Evolutionary conservation across 2,797 vertebrate genomes (phyloP).

Genomic region (Mycteria americana): DNA sequence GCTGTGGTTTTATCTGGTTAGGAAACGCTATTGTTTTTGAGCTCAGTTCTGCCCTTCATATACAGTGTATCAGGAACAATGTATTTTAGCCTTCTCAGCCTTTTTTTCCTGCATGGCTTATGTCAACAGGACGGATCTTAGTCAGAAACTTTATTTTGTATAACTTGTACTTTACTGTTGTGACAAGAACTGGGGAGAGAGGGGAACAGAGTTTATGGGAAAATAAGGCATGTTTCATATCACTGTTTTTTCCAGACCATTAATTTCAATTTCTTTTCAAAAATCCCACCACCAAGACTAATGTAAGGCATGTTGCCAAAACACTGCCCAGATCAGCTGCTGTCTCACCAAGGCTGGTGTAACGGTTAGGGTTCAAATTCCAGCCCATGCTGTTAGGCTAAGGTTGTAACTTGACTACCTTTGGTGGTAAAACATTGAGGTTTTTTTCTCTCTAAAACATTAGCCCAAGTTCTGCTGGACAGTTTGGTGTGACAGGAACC

Average conservation of each 20-base stretch:
- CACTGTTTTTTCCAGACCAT: not conserved
- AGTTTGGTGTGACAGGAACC: not conserved
- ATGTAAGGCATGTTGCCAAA: not conserved
- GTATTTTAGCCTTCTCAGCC: not conserved
- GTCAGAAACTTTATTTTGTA: not conserved
- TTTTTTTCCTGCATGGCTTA: not conserved
- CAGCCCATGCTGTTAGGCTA: not conserved
- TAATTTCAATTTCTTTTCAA: not conserved
- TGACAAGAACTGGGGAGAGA: not conserved
- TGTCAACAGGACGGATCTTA: not conserved
- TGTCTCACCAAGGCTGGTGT: not conserved
- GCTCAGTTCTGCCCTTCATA: not conserved
- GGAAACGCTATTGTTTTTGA: not conserved
- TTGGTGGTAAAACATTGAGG: not conserved
- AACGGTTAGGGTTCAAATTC: not conserved
- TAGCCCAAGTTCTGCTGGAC: not conserved
- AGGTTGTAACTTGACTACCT: not conserved
- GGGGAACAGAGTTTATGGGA: not conserved
- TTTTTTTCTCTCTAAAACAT: not conserved
- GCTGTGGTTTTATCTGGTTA: not conserved
- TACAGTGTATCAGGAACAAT: not conserved
- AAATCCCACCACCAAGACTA: not conserved
- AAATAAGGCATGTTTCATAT: not conserved
- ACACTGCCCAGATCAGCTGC: not conserved
- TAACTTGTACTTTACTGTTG: not conserved